Evolutionary conservation across 2,888 invertebrate genomes (phyloP).

Genomic region (Podabrus alpinus): DNA sequence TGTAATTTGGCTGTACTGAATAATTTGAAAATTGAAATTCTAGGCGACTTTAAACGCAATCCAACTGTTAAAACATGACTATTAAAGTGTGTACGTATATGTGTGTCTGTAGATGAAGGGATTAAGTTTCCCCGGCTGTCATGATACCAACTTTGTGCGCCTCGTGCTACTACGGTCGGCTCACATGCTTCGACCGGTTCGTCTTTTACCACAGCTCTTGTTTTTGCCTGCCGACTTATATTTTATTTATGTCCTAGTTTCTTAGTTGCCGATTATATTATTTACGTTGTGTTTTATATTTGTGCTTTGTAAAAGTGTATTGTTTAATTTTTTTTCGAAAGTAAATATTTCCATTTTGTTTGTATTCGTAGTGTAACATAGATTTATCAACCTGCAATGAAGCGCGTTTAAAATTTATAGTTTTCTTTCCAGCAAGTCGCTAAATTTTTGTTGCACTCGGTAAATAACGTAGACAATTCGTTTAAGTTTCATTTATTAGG

Average conservation of each 20-base stretch:
- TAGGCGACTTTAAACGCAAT: background rate
- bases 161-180: slow-evolving; percentile 96
- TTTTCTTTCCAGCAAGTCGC: background rate
- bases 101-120: slow-evolving; percentile 82
- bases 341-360: background rate
- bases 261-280: background rate
- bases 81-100: slow-evolving; percentile 27
- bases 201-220: slow-evolving; percentile 56
- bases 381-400: background rate
- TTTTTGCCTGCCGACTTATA: slow-evolving; percentile 34
- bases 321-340: background rate
- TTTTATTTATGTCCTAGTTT: slow-evolving; percentile 6
- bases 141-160: slow-evolving; percentile 93
- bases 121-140: slow-evolving; percentile 93
- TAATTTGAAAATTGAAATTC: background rate
- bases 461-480: background rate
- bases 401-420: too few species aligned
- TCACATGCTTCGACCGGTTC: slow-evolving; percentile 96
- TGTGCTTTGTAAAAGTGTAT: slow-evolving; percentile 3
- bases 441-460: background rate
- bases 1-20: background rate
- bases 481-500: slow-evolving; percentile 25
- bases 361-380: background rate
- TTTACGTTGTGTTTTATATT: background rate
- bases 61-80: background rate